phyloP scores from a whole-genome alignment of 2,797 vertebrate genomes.

The Sebastes iracundus region DNA sequence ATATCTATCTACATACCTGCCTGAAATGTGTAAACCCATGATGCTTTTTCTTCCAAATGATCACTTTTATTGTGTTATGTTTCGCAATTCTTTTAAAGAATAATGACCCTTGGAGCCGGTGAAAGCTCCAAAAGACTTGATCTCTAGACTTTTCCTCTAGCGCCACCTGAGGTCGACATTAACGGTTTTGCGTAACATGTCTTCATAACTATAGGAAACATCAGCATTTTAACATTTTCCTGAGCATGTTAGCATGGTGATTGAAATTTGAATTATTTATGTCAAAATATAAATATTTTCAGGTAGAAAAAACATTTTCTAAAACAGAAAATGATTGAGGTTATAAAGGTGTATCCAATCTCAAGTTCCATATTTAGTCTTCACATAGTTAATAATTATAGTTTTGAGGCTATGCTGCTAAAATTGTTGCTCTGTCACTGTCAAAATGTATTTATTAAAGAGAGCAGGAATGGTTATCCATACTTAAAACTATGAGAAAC shows the following conservation, averaged over 20 bases:
- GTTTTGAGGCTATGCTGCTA: background rate
- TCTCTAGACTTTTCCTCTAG: too few relatives aligned
- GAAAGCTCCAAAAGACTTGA: background rate
- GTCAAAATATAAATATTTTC: background rate
- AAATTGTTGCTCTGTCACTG: background rate
- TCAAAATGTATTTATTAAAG: background rate
- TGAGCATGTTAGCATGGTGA: background rate
- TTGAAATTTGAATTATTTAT: background rate
- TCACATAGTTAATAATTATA: background rate
- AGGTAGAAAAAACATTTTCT: background rate
- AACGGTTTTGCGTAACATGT: background rate
- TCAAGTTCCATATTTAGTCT: background rate
- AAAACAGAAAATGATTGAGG: background rate
- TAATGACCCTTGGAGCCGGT: background rate
- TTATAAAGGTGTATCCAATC: background rate
- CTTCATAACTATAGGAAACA: background rate
- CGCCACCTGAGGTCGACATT: background rate
- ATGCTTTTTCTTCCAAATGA: background rate
- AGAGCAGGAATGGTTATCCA: background rate
- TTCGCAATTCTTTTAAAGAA: rapidly evolving
- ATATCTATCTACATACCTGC: background rate
- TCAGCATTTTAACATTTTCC: background rate
- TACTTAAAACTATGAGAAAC: background rate
- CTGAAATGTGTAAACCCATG: background rate
- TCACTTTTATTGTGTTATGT: background rate